Conservation (phyloP, 2,888 invertebrate species). For the Andricus quercusramuli region DNA sequence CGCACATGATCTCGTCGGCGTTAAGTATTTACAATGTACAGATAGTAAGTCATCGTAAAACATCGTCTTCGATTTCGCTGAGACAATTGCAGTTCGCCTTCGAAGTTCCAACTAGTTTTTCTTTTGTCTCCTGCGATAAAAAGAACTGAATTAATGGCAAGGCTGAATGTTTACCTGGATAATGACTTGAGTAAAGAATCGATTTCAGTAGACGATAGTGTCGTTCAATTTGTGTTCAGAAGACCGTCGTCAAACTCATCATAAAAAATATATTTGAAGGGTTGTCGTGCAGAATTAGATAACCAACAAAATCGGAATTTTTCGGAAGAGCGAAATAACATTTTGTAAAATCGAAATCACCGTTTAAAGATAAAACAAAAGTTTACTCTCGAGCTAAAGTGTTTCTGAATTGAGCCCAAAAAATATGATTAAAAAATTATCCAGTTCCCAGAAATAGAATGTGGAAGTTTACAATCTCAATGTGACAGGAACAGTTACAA, state of each 20-base stretch:
- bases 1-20: constrained; percentile 11
- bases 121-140: not conserved
- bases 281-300: no score
- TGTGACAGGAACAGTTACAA: no score
- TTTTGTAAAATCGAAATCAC: no score
- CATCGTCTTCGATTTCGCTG: not conserved
- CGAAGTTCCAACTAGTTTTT: not conserved
- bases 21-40: constrained; percentile 10
- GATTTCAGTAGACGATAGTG: constrained; percentile 67
- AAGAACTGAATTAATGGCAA: not conserved
- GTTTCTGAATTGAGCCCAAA: no score
- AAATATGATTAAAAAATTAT: no score
- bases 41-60: constrained; percentile 20
- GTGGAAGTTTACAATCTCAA: no score
- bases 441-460: no score
- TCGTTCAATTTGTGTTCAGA: constrained; percentile 81
- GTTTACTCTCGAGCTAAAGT: no score
- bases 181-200: not conserved
- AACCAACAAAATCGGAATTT: no score
- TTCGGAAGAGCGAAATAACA: no score
- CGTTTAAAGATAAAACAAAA: no score
- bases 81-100: not conserved
- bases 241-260: constrained; percentile 90
- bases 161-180: not conserved
- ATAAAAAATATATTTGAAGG: constrained; percentile 67